These are phyloP conservation scores for Electrophaes corylata DNA, from an alignment of 2,888 invertebrate species.

Conservation along the genomic window DNA sequence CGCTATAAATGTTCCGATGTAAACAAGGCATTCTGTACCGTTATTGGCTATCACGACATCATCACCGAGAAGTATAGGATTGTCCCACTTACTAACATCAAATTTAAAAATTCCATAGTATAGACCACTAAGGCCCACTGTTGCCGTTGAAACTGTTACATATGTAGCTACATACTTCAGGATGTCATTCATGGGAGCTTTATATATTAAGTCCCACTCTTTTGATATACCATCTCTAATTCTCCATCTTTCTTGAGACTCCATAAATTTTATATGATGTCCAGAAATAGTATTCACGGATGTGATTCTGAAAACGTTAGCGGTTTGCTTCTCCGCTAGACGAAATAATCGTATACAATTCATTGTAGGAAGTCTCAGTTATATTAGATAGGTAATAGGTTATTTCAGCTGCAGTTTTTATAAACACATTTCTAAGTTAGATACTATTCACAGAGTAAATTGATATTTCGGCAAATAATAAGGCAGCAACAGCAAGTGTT, in stretches of 20 bases:
- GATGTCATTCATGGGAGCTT: constrained; percentile 69
- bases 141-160: constrained; percentile 61
- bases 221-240: constrained; percentile 62
- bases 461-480: no score
- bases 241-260: constrained; percentile 66
- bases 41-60: constrained; percentile 69
- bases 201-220: constrained; percentile 72
- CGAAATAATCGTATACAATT: constrained; percentile 57
- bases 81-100: constrained; percentile 55
- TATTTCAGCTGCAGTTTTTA: neutral
- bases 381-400: no score
- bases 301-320: constrained; percentile 45
- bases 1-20: constrained; percentile 63
- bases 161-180: constrained; percentile 63
- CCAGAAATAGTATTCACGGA: constrained; percentile 53
- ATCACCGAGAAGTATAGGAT: constrained; percentile 63
- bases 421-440: neutral
- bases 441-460: no score
- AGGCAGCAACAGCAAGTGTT: no score
- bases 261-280: constrained; percentile 65
- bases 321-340: constrained; percentile 44
- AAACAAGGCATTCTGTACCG: constrained; percentile 63
- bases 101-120: constrained; percentile 66
- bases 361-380: constrained; percentile 47
- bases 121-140: constrained; percentile 48